Evolutionary conservation across 2,797 vertebrate genomes (phyloP).

Genomic region (Dallia pectoralis): DNA sequence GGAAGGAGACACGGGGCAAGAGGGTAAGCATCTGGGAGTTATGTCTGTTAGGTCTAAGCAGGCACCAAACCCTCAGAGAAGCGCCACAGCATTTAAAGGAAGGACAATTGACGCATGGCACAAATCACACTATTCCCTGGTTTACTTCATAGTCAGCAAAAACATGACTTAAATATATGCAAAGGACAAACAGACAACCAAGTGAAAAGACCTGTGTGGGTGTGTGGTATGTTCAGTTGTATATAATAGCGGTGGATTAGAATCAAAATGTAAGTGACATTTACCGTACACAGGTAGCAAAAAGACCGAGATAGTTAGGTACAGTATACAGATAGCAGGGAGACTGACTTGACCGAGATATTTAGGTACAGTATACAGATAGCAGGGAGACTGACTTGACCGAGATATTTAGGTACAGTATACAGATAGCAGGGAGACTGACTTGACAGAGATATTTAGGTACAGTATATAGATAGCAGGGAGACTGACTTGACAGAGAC

Average conservation of each 20-base stretch:
- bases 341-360: too few relatives aligned
- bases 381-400: too few relatives aligned
- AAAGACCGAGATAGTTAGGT: too few relatives aligned
- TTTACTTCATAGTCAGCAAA: not conserved
- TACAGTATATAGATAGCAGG: too few relatives aligned
- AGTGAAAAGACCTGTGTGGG: not conserved
- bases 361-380: too few relatives aligned
- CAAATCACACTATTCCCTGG: not conserved
- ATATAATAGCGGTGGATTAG: not conserved
- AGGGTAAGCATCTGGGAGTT: slow-evolving; percentile 66
- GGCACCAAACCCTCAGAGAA: slow-evolving; percentile 52
- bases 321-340: too few relatives aligned
- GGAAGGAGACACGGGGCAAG: slow-evolving; percentile 60
- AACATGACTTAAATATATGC: not conserved
- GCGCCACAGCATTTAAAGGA: slow-evolving; percentile 31
- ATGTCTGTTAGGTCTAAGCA: slow-evolving; percentile 54
- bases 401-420: too few relatives aligned
- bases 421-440: too few relatives aligned
- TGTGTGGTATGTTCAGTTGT: not conserved
- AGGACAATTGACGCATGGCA: not conserved
- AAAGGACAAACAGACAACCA: not conserved
- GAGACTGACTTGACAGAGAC: too few relatives aligned
- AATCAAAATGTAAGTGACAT: too few relatives aligned
- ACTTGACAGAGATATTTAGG: too few relatives aligned
- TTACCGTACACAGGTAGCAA: too few relatives aligned